Evolutionary conservation across 2,113 vertebrate genomes (phyloP), one percentile per base, ranked within the genome.

Genomic region (Nematolebias whitei): DNA sequence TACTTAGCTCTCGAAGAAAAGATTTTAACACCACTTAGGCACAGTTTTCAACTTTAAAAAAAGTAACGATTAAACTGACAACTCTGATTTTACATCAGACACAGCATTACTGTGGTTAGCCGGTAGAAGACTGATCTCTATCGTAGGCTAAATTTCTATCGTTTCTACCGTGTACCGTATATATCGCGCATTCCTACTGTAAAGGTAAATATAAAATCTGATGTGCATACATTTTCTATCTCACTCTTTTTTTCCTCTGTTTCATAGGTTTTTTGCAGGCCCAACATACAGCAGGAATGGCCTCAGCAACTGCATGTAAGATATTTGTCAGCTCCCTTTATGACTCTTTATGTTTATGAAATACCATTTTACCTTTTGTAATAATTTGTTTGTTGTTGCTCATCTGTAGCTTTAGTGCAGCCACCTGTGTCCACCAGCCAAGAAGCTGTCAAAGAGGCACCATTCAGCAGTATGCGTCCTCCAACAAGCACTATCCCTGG

Each of bases 211-310:
- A n/a, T 55, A 55, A 39, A 55, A 55, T 39, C 19, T 38, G 3
- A 19, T 5, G 2, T 0, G 13, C 2, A 52, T 12, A 58, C 69
- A 32, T 23, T 2, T 2, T 40, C 5, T 45, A 8, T 12, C 41
- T 80, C 12, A 71, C 6, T 1, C 18, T 52, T 67, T 20, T 24
- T 24, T 1, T 35, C 24, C 63, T n/a, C 18, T 48, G 0, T 61
- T 40, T 5, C 62, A 0, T 63, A 99, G 98, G 97, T 83, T 99
- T 93, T 83, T 88, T 99, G 93, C 94, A 95, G 54, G 93, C 96
- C 16, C 94, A 96, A 0, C 96, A 95, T 12, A 90, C 94, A 32
- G 79, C 94, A 56, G 94, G 92, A 22, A 86, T 93, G 58, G 71
- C 83, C 18, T 76, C 92, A 2, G 94, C 93, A 53, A 92, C 94